These are phyloP conservation scores for Peromyscus eremicus DNA, from an alignment of 2,797 vertebrate genomes.

Conservation along the genomic window DNA sequence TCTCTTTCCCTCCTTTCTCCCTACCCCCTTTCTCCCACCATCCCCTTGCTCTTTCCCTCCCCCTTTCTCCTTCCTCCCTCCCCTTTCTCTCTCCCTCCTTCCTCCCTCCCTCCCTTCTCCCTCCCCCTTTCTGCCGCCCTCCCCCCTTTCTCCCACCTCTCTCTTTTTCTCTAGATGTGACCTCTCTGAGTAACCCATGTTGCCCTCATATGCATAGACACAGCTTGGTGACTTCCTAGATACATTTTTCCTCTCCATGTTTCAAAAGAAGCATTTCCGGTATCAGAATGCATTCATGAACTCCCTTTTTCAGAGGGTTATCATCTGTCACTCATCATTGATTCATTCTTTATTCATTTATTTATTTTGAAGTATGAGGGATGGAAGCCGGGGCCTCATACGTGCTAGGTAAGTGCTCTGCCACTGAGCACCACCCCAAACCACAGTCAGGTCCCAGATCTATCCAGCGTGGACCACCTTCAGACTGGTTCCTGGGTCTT, in stretches of 20 bases:
- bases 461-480: not conserved
- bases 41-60: not conserved
- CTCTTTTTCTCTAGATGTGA: not conserved
- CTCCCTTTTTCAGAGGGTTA: not conserved
- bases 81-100: too few species aligned
- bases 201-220: not conserved
- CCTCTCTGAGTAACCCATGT: not conserved
- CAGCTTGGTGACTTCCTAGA: not conserved
- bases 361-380: not conserved
- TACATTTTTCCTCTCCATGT: not conserved
- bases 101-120: not conserved
- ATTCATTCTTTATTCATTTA: not conserved
- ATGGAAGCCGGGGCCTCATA: not conserved
- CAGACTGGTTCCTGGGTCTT: not conserved
- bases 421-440: not conserved
- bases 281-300: not conserved
- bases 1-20: not conserved
- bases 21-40: not conserved
- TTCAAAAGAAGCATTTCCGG: not conserved
- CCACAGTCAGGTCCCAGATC: not conserved
- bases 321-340: not conserved
- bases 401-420: not conserved
- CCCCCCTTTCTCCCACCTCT: not conserved
- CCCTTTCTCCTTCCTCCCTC: not conserved
- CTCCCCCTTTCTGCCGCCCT: too few species aligned